Evolutionary conservation across 2,113 vertebrate species (phyloP).

Genomic region (Psilopogon haemacephalus): DNA sequence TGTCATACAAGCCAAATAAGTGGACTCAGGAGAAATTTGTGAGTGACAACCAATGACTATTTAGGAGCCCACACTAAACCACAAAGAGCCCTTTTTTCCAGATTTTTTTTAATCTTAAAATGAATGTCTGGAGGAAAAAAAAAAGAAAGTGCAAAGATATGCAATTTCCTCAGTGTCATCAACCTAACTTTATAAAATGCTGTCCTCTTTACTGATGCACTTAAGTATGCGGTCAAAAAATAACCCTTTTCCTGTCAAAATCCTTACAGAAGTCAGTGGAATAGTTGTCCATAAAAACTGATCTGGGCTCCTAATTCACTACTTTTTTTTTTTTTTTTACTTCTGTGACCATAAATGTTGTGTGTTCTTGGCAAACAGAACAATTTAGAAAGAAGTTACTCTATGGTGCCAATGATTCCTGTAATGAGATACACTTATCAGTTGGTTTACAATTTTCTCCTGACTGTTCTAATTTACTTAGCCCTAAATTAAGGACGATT

Average conservation of each 20-base stretch:
- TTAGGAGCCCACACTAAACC: neutral
- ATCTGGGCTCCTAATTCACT: neutral
- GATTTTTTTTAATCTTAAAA: neutral
- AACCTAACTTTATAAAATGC: neutral
- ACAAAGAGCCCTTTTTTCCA: neutral
- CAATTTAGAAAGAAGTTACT: constrained; percentile 6
- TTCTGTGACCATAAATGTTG: neutral
- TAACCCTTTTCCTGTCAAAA: neutral
- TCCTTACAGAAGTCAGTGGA: neutral
- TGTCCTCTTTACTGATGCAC: neutral
- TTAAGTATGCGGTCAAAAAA: neutral
- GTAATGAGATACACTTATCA: constrained; percentile 38
- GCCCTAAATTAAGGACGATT: constrained; percentile 28
- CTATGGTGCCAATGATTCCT: neutral
- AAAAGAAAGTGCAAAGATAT: neutral
- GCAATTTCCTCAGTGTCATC: neutral
- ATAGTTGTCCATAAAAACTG: neutral
- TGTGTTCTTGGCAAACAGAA: neutral
- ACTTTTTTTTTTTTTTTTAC: neutral
- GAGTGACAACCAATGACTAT: neutral
- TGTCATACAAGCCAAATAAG: neutral
- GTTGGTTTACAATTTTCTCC: constrained; percentile 46
- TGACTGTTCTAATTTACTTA: constrained; percentile 33
- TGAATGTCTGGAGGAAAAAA: neutral
- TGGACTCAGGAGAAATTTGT: neutral